A percentile compares a stretch with the other conserved stretches of the same genome.
Conservation (phyloP, 1,140 invertebrate species). For the Idris sp. region DNA sequence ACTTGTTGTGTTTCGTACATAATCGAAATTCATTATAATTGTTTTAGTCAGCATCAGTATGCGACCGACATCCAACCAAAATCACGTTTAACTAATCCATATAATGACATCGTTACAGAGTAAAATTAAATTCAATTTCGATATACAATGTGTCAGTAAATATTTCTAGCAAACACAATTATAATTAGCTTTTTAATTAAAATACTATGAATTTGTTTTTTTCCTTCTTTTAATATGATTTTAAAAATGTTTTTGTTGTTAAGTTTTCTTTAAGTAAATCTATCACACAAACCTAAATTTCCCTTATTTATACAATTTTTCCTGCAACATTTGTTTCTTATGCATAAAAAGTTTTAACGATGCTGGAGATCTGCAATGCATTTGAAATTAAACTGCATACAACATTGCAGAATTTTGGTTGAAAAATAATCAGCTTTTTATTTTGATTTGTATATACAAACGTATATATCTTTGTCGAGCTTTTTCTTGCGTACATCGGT, state of each 20-base stretch:
- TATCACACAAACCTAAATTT: no score
- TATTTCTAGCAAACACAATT: neutral
- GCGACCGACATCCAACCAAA: conserved; percentile 13
- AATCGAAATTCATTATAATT: conserved; percentile 25
- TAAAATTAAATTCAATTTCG: conserved; percentile 18
- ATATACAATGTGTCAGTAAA: conserved; percentile 7
- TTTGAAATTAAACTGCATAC: conserved; percentile 6
- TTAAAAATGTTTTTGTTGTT: no score
- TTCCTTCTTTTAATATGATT: no score
- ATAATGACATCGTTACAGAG: conserved; percentile 13
- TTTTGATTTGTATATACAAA: no score
- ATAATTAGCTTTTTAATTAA: no score
- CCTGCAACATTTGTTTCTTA: neutral
- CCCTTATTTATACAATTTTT: no score
- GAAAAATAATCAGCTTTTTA: conserved; percentile 2
- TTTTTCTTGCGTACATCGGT: neutral
- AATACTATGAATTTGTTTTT: no score
- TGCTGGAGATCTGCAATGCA: neutral
- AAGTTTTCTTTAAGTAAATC: no score
- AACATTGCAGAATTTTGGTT: neutral
- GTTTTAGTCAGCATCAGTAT: conserved; percentile 9
- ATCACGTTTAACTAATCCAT: conserved; percentile 24
- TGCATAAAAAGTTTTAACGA: conserved; percentile 1
- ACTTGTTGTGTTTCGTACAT: conserved; percentile 19
- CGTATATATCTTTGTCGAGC: neutral